These are phyloP conservation scores for Orthosia gracilis DNA, from an alignment of 2,888 invertebrate species.

Conservation along the genomic window DNA sequence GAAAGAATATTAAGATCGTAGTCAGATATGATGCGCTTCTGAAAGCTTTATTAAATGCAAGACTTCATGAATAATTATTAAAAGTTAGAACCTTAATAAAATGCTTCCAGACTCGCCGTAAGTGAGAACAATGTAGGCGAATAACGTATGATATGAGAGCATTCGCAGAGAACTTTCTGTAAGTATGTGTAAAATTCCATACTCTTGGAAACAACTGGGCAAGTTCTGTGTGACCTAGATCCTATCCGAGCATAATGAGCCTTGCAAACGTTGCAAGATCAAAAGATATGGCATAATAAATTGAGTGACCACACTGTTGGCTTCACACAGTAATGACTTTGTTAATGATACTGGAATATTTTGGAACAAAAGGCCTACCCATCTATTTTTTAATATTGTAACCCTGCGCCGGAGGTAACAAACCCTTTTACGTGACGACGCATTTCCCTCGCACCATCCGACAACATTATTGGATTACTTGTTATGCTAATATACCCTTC, in stretches of 20 bases:
- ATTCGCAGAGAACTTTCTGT: conserved; percentile 45
- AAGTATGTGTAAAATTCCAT: conserved; percentile 58
- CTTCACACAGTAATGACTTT: conserved; percentile 46
- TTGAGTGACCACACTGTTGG: conserved; percentile 51
- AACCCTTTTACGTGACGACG: conserved; percentile 49
- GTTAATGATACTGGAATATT: conserved; percentile 51
- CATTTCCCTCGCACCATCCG: conserved; percentile 34
- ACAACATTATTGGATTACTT: conserved; percentile 49
- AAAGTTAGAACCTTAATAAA: conserved; percentile 45
- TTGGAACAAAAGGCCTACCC: conserved; percentile 45
- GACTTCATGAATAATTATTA: conserved; percentile 41
- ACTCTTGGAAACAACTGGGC: conserved; percentile 45
- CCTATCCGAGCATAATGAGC: conserved; percentile 46
- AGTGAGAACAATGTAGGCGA: conserved; percentile 39
- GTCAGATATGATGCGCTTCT: conserved; percentile 24
- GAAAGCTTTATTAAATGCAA: conserved; percentile 30
- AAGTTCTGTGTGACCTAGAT: conserved; percentile 59
- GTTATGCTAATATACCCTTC: conserved; percentile 37
- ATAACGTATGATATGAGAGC: conserved; percentile 46
- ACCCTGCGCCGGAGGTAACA: conserved; percentile 24
- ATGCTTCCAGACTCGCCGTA: conserved; percentile 17
- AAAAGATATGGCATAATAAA: conserved; percentile 58
- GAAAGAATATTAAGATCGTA: conserved; percentile 13
- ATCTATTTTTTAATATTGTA: conserved; percentile 44
- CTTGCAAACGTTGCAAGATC: conserved; percentile 48